These are phyloP conservation scores for Hyles lineata DNA, from an alignment of 2,888 invertebrate genomes.

Conservation along the genomic window DNA sequence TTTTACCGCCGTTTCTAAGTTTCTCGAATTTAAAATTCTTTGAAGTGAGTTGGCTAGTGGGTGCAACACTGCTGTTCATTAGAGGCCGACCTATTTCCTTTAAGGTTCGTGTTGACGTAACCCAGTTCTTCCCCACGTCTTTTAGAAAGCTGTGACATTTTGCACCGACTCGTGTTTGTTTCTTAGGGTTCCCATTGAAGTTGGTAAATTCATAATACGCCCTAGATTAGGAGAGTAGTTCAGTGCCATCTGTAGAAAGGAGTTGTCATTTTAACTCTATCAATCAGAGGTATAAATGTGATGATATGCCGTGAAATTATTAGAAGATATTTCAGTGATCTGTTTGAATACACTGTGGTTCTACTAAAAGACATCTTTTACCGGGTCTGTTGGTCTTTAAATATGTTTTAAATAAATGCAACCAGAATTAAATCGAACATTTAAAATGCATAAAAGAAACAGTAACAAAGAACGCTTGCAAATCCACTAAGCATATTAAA, in stretches of 20 bases:
- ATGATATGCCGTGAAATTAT: too few relatives aligned
- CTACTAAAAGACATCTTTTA: too few relatives aligned
- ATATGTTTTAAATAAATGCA: too few relatives aligned
- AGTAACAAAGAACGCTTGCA: background rate
- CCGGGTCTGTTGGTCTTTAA: too few relatives aligned
- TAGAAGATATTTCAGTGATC: too few relatives aligned
- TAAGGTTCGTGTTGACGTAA: slow-evolving; percentile 57
- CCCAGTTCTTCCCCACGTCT: slow-evolving; percentile 47
- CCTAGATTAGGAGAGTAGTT: background rate
- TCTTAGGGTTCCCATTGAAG: background rate
- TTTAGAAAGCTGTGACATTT: slow-evolving; percentile 34
- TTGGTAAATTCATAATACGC: background rate
- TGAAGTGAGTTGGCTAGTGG: background rate
- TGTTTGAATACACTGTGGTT: too few relatives aligned
- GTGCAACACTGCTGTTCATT: slow-evolving; percentile 32
- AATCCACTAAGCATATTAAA: slow-evolving; percentile 13
- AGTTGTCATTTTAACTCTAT: background rate
- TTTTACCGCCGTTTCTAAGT: slow-evolving; percentile 11
- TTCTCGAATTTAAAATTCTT: slow-evolving; percentile 22
- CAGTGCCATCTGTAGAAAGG: background rate
- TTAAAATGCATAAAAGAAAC: background rate
- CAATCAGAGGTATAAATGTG: background rate
- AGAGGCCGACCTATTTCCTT: slow-evolving; percentile 56
- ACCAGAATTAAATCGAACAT: too few relatives aligned
- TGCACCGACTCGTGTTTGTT: slow-evolving; percentile 2